Percentiles rank a stretch among this genome's conserved stretches.
phyloP scores from a whole-genome alignment of 1,140 invertebrate species.

The Rhopalosiphum maidis region DNA sequence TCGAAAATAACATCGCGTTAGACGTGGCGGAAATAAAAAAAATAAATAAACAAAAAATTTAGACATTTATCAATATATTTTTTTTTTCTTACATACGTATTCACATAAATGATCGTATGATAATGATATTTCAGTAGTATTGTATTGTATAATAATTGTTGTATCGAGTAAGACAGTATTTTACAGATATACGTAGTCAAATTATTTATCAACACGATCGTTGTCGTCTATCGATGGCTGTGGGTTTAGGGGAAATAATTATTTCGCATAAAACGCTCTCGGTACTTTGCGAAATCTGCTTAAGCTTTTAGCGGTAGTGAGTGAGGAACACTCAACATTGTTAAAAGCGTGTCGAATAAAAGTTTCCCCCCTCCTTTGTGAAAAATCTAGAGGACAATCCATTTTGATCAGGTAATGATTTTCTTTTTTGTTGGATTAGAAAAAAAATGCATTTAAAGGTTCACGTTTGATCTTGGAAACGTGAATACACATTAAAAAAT shows the following conservation, averaged over 20 bases:
- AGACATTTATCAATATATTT: no score
- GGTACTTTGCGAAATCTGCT: background rate
- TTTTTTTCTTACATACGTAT: background rate
- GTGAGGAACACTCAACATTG: background rate
- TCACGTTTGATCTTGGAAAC: background rate
- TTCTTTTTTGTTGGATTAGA: background rate
- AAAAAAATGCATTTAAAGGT: background rate
- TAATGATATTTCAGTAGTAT: background rate
- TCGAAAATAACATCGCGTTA: background rate
- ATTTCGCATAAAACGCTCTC: background rate
- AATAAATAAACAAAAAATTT: background rate
- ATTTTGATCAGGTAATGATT: background rate
- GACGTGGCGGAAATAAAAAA: background rate
- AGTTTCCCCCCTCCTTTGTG: background rate
- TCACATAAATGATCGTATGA: background rate
- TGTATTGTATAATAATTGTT: background rate
- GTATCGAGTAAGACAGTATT: background rate
- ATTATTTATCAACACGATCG: background rate
- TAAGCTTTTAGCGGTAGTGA: background rate
- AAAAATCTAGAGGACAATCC: background rate
- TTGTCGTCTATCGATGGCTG: background rate
- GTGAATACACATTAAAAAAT: background rate
- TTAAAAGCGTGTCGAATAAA: background rate
- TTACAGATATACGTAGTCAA: background rate
- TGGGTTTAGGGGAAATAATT: background rate